phyloP scores from a whole-genome alignment of 2,113 vertebrate genomes.

The Pelusios castaneus region DNA sequence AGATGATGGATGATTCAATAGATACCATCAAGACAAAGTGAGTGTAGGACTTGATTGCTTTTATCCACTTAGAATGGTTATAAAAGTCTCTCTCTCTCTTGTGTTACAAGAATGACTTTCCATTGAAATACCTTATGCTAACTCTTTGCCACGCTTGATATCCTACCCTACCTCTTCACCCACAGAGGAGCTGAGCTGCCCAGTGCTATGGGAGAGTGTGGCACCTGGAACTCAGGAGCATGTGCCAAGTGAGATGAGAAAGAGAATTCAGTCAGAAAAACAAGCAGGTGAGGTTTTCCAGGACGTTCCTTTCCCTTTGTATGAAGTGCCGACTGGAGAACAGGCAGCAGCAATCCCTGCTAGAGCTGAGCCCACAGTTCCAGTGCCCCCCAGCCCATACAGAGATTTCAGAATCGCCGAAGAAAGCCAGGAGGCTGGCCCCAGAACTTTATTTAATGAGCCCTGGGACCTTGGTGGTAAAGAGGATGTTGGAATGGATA shows the following conservation, averaged over 20 bases:
- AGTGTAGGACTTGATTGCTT: not conserved
- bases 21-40: not conserved
- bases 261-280: not conserved
- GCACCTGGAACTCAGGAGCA: not conserved
- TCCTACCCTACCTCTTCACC: conserved; percentile 13
- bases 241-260: not conserved
- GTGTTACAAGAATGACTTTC: not conserved
- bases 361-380: conserved; percentile 52
- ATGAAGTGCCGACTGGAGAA: not conserved
- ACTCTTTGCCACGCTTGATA: conserved; percentile 51
- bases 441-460: not conserved
- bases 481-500: not conserved
- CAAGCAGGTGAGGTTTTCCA: not conserved
- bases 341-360: not conserved
- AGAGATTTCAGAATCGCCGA: not conserved
- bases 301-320: not conserved
- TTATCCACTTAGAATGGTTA: not conserved
- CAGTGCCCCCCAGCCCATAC: conserved; percentile 33
- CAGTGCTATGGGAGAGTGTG: not conserved
- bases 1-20: not conserved
- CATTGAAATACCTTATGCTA: conserved; percentile 42
- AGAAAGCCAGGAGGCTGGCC: not conserved
- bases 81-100: not conserved
- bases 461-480: not conserved
- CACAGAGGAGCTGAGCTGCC: conserved; percentile 51